phyloP scores from a whole-genome alignment of 2,113 vertebrate genomes.

The Platysteira castanea region DNA sequence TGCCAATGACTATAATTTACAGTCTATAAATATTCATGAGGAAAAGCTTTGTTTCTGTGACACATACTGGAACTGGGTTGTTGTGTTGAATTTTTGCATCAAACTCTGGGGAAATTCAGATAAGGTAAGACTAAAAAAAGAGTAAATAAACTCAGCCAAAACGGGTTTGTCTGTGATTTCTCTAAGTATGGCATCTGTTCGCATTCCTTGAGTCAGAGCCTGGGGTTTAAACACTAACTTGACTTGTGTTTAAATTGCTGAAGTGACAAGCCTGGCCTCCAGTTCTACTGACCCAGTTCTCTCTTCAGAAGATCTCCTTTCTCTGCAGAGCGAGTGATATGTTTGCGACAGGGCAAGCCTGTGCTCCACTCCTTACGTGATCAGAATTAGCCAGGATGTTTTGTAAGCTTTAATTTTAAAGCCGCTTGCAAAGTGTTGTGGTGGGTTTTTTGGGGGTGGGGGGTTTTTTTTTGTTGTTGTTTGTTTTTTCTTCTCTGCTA shows the following conservation, averaged over 20 bases:
- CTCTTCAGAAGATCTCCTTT: not conserved
- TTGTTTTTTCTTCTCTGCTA: not conserved
- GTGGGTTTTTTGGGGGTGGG: too few relatives aligned
- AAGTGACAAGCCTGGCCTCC: not conserved
- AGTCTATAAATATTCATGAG: not conserved
- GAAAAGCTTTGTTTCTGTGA: not conserved
- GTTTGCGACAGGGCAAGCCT: not conserved
- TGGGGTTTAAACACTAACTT: not conserved
- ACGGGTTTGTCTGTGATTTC: not conserved
- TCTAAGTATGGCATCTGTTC: not conserved
- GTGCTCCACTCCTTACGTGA: not conserved
- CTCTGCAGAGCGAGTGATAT: not conserved
- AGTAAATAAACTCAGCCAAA: not conserved
- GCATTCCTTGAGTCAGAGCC: not conserved
- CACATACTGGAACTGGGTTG: not conserved
- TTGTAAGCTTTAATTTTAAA: not conserved
- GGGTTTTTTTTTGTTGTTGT: not conserved
- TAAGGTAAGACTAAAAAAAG: not conserved
- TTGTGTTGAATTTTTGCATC: not conserved
- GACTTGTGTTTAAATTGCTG: not conserved
- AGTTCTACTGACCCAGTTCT: slow-evolving; percentile 30
- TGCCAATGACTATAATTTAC: not conserved
- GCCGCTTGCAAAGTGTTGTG: not conserved
- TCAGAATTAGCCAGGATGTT: not conserved
- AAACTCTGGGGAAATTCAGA: not conserved